A percentile compares a stretch with the other conserved stretches of the same genome.
Evolutionary conservation across 2,888 invertebrate species (phyloP).

Genomic region (Drosophila suboccidentalis): DNA sequence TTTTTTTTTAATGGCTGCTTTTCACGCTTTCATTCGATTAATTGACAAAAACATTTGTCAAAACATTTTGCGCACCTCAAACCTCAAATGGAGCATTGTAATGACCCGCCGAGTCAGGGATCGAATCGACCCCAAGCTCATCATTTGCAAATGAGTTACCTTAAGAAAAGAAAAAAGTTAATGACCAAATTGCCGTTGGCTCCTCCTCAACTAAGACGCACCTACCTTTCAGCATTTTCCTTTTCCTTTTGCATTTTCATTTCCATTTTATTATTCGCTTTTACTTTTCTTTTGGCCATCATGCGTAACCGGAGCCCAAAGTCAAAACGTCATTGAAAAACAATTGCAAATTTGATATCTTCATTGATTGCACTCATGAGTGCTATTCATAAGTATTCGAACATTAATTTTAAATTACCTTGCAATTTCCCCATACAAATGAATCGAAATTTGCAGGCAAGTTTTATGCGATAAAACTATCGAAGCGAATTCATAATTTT

Average conservation of each 20-base stretch:
- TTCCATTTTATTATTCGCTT: conserved; percentile 47
- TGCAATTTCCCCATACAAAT: conserved; percentile 11
- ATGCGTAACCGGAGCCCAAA: conserved; percentile 65
- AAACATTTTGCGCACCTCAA: conserved; percentile 56
- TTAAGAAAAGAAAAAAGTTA: conserved; percentile 47
- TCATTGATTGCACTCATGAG: conserved; percentile 2
- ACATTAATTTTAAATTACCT: conserved; percentile 12
- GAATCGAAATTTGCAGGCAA: conserved; percentile 2
- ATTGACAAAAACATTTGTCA: conserved; percentile 68
- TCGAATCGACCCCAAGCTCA: neutral
- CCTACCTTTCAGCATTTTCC: conserved; percentile 46
- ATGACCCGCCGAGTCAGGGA: conserved; percentile 9
- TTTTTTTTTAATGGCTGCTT: conserved; percentile 50
- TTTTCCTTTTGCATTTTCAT: conserved; percentile 25
- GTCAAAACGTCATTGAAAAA: conserved; percentile 15
- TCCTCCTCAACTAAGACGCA: conserved; percentile 53
- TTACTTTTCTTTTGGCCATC: conserved; percentile 63
- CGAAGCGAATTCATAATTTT: conserved; percentile 24
- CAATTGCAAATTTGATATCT: conserved; percentile 8
- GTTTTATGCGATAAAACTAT: conserved; percentile 8
- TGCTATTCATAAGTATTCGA: neutral
- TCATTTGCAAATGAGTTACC: conserved; percentile 17
- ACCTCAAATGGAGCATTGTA: conserved; percentile 21
- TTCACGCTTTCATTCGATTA: conserved; percentile 77
- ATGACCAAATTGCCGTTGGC: conserved; percentile 47